These are phyloP conservation scores for Phrixothrix hirtus DNA, from an alignment of 2,888 invertebrate species.

Conservation along the genomic window DNA sequence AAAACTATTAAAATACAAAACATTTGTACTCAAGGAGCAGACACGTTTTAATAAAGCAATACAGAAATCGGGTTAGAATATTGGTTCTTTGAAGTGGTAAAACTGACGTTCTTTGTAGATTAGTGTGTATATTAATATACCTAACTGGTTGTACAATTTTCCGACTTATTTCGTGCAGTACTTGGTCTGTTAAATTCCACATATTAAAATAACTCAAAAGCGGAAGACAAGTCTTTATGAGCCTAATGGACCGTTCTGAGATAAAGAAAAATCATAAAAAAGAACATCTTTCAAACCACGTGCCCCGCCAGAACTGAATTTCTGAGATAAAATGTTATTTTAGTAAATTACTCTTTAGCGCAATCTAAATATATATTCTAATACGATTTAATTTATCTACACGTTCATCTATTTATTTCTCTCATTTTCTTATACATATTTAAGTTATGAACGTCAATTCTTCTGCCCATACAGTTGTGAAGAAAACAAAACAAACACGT, in stretches of 20 bases:
- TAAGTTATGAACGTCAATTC: too few species aligned
- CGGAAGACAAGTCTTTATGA: constrained; percentile 28
- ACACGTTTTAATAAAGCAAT: constrained; percentile 5
- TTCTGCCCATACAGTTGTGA: too few species aligned
- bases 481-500: constrained; percentile 7
- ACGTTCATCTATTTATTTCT: not conserved
- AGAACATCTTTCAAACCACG: constrained; percentile 25
- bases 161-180: constrained; percentile 20
- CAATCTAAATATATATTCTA: constrained; percentile 26
- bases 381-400: not conserved
- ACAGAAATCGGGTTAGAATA: constrained; percentile 8
- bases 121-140: constrained; percentile 17
- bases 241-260: constrained; percentile 28
- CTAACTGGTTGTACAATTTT: constrained; percentile 15
- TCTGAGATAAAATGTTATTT: constrained; percentile 34
- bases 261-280: constrained; percentile 32
- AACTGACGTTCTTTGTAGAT: constrained; percentile 17
- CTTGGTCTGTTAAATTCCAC: constrained; percentile 24
- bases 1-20: not conserved
- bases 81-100: constrained; percentile 18
- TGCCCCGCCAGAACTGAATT: constrained; percentile 32
- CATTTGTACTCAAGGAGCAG: constrained; percentile 7
- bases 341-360: constrained; percentile 33
- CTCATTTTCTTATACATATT: not conserved
- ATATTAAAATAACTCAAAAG: constrained; percentile 29